Base-by-base conservation (phyloP, 30 jellyfish, hydroid and myxozoan genomes). In the Haliclystus octoradiatus region DNA sequence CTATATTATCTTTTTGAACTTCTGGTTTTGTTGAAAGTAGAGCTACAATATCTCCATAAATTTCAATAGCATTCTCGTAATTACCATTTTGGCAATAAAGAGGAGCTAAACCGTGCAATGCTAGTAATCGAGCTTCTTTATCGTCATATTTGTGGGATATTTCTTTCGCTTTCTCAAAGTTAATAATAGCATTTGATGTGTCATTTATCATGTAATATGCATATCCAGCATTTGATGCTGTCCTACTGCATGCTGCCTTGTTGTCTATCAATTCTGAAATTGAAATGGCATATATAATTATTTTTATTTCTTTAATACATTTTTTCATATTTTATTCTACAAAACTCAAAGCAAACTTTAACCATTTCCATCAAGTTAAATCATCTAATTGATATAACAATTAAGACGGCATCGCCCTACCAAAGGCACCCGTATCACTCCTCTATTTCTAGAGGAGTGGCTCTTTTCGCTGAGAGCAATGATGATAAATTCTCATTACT, bases 111-210 rank as follows among this genome's bases (percentile, higher is more conserved):
- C 95, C 66, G 25, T 3, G 7, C 25, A 23, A 52, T 3, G 97
- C 97, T 33, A 81, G 50, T 32, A 76, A 75, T 34, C 78, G 93
- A 13, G 89, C 93, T 23, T 69, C 67, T 26, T 50, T 69, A 33
- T 88, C 93, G 1, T 87, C 85, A 67, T 90, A 61, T 22, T 88
- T 89, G 31, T 75, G 70, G 75, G 94, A 74, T 26, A 84, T 69
- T 74, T 81, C 80, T 19, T 80, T 76, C 3, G 97, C 97, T 9
- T 74, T 73, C 31, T 34, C 28, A 62, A 88, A 88, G 0, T 94
- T 65, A 2, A 30, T 60, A 24, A 63, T 65, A 9, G 94, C 88
- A 26, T 76, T 77, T 19, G 62, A 76, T 67, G 80, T 65, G 1
- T 65, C 67, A 25, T 81, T 80, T 7, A 71, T 88, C 74, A 80